Evolutionary conservation across 2,888 invertebrate genomes (phyloP), one percentile per base, ranked within the genome.

Genomic region (Fabriciana adippe): DNA sequence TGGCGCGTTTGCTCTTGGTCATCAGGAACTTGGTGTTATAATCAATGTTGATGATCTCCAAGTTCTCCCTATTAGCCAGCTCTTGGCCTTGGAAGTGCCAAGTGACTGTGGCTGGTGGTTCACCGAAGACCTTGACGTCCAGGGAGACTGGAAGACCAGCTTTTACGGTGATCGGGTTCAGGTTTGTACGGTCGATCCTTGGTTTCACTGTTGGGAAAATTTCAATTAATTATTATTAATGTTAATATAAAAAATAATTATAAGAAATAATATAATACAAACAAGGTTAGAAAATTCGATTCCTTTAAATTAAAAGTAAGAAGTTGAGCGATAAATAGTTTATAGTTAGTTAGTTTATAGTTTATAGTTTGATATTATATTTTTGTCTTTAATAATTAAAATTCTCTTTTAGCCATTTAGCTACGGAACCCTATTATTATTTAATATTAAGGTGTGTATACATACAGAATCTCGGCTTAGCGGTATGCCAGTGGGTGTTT

Each of bases 1-100:
- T 96, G 3, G 93, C 90, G 64, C 99, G 94, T 78, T 96, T 96
- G 35, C 96, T 95, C 84, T 96, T 95, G 81, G 97, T 94, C 74
- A 98, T 95, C 80, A 97, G 94, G 90, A 98, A 95, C 90, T 98
- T 98, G 0, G 97, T 97, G 79, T 97, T 97, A 81, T 98, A 98
- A 79, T 98, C 98, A 66, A 97, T 93, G 78, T 96, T 97, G 79
- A 97, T 95, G 71, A 97, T 95, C 76, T 96, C 95, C 72, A 96
- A 73, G 75, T 91, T 92, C 69, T 95, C 95, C 3, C 94, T 92
- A 13, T 94, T 93, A 73, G 85, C 83, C 50, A 96, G 78, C 76
- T 95, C 95, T 74, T 88, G 83, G 60, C 95, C 97, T 81, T 97
- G 95, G 87, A 96, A 96, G 76, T 93, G 93, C 99, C 99, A 99